These are phyloP conservation scores for Psophia crepitans DNA, from an alignment of 2,113 vertebrate genomes.

Conservation along the genomic window DNA sequence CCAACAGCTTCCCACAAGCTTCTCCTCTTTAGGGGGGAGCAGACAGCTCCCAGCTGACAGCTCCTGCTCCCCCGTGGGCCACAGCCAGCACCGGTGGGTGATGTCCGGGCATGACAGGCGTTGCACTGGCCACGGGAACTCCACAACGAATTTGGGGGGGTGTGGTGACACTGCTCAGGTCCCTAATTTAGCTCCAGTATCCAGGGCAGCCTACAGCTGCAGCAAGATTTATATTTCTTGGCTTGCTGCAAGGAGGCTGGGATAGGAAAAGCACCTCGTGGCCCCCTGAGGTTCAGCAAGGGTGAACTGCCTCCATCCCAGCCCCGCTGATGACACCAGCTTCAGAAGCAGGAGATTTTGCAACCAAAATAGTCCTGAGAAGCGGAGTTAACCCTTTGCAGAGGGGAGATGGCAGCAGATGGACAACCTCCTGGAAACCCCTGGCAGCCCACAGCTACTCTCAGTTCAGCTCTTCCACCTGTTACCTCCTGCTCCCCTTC, in stretches of 20 bases:
- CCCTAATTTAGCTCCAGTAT: neutral
- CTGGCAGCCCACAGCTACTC: neutral
- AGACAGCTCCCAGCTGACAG: neutral
- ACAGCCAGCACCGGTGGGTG: neutral
- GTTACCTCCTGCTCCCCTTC: neutral
- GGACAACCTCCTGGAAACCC: neutral
- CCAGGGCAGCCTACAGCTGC: neutral
- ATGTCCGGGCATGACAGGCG: neutral
- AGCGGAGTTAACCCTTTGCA: neutral
- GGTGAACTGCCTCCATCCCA: neutral
- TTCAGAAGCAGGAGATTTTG: neutral
- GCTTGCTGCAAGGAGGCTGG: neutral
- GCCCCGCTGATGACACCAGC: neutral
- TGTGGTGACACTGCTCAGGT: neutral
- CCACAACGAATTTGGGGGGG: neutral
- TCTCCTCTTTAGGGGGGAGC: neutral
- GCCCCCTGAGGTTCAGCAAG: neutral
- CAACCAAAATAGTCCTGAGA: fast-evolving
- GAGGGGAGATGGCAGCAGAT: neutral
- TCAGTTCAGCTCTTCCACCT: neutral
- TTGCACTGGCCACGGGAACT: neutral
- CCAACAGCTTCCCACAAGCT: neutral
- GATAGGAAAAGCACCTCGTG: neutral
- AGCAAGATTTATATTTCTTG: neutral
- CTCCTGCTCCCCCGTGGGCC: neutral